Conservation (phyloP, 1,140 invertebrate species). For the Wiebesia pumilae region DNA sequence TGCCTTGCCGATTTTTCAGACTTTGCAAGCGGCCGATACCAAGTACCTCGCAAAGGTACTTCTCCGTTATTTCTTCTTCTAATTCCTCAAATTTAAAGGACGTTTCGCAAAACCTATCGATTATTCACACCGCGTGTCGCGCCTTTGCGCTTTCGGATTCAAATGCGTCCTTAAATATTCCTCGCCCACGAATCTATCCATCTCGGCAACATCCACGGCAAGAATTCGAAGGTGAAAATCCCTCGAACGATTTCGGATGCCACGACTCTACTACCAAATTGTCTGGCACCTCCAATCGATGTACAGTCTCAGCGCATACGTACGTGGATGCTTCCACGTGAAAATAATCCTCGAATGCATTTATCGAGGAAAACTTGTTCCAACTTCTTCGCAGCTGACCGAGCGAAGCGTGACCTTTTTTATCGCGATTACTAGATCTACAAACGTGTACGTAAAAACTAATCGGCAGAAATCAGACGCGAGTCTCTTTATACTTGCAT, state of each 20-base stretch:
- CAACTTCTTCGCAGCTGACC: too few species aligned
- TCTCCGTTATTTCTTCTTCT: neutral
- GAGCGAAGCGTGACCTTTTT: too few species aligned
- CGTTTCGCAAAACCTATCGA: neutral
- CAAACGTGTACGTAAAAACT: too few species aligned
- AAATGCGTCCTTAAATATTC: neutral
- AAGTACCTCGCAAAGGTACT: neutral
- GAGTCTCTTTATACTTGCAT: too few species aligned
- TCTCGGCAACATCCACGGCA: neutral
- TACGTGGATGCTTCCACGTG: neutral
- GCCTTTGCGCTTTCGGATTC: neutral
- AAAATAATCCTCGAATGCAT: too few species aligned
- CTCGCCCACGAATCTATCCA: neutral
- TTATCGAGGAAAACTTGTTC: too few species aligned
- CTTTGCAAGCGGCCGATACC: too few species aligned
- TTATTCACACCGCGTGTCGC: neutral
- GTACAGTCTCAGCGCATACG: neutral
- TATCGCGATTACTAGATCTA: too few species aligned
- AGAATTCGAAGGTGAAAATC: constrained; percentile 21
- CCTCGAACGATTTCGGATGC: neutral
- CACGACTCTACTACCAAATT: too few species aligned
- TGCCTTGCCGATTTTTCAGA: neutral
- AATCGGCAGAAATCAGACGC: too few species aligned
- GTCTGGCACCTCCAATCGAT: neutral
- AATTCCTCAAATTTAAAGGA: neutral